phyloP scores from a whole-genome alignment of 2,888 invertebrate species.

The Pheosia gnoma region DNA sequence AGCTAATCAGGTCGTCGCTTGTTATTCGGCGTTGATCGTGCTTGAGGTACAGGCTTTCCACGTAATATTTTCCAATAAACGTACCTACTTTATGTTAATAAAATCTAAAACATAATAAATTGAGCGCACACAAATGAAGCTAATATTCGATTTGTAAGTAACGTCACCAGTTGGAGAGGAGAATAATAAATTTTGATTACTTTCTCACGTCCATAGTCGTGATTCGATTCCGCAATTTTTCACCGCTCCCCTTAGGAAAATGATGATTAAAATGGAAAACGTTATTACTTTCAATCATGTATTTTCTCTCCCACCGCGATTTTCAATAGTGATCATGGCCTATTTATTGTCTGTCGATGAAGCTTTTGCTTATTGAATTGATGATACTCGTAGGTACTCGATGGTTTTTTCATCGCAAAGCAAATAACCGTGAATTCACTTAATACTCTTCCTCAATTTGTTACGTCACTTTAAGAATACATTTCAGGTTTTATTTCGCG shows the following conservation, averaged over 20 bases:
- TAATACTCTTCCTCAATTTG: background rate
- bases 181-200: constrained; percentile 82
- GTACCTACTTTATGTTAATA: too few species aligned
- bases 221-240: constrained; percentile 77
- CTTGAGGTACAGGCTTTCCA: background rate
- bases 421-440: constrained; percentile 15
- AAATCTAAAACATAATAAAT: constrained; percentile 19
- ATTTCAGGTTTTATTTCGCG: background rate
- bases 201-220: constrained; percentile 78
- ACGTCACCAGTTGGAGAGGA: constrained; percentile 68
- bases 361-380: constrained; percentile 34
- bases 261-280: constrained; percentile 72
- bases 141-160: constrained; percentile 65
- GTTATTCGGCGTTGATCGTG: too few species aligned
- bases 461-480: background rate
- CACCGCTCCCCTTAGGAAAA: constrained; percentile 61
- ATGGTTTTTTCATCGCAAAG: constrained; percentile 23
- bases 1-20: too few species aligned
- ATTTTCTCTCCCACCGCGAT: constrained; percentile 39
- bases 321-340: constrained; percentile 40
- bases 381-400: constrained; percentile 16
- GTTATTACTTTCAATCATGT: constrained; percentile 58
- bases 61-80: background rate
- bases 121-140: constrained; percentile 47
- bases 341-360: constrained; percentile 33